Evolutionary conservation across 2,888 invertebrate species (phyloP).

Genomic region (Sthenelais limicola): DNA sequence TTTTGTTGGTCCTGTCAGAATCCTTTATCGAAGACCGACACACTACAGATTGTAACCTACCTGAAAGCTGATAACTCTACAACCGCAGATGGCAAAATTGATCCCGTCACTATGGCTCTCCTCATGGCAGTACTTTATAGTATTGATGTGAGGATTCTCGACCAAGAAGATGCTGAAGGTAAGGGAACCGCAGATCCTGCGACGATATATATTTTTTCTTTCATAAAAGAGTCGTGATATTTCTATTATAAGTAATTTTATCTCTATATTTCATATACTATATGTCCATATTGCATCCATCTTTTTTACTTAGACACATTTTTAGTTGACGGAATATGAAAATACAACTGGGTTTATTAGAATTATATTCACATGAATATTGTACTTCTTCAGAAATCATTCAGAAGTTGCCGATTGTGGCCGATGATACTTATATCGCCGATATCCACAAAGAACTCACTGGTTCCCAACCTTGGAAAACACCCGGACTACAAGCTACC

Average conservation of each 20-base stretch:
- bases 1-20: constrained; percentile 85
- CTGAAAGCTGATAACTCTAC: constrained; percentile 58
- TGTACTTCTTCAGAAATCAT: constrained; percentile 58
- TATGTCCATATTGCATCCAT: neutral
- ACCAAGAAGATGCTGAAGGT: constrained; percentile 71
- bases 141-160: constrained; percentile 84
- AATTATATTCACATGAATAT: neutral
- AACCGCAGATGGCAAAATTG: constrained; percentile 80
- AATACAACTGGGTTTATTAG: neutral
- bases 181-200: neutral
- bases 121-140: constrained; percentile 88
- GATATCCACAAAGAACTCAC: constrained; percentile 74
- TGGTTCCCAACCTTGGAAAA: constrained; percentile 71
- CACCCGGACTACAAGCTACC: constrained; percentile 74
- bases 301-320: neutral
- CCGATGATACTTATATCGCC: constrained; percentile 64
- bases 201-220: no score
- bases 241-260: neutral
- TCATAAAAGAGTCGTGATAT: no score
- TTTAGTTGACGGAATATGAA: neutral
- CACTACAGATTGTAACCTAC: constrained; percentile 73
- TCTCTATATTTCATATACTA: neutral
- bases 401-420: constrained; percentile 69
- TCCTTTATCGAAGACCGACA: constrained; percentile 82
- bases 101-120: constrained; percentile 84